Evolutionary conservation across 1,140 invertebrate genomes (phyloP).

Genomic region (Elymnias hypermnestra): DNA sequence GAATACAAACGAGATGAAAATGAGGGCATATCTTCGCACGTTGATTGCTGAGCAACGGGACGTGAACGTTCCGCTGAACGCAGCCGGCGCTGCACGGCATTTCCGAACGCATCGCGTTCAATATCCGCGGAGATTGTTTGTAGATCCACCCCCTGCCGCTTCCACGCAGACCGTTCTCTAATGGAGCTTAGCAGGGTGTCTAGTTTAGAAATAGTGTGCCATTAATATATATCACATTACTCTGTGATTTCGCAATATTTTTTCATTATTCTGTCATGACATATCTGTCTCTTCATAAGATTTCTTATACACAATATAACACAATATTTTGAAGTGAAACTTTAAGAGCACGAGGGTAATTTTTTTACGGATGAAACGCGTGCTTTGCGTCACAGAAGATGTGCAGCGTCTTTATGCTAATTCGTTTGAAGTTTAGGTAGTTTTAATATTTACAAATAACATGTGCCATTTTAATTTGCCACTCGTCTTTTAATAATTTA

Average conservation of each 20-base stretch:
- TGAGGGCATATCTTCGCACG: constrained; percentile 60
- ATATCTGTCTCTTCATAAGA: no score
- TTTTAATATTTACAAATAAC: no score
- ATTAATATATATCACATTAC: constrained; percentile 22
- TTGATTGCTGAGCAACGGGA: constrained; percentile 41
- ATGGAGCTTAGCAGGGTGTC: constrained; percentile 55
- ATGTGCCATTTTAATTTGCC: no score
- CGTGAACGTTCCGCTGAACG: constrained; percentile 46
- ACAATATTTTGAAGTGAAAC: no score
- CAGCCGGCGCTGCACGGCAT: constrained; percentile 53
- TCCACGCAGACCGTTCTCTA: constrained; percentile 30
- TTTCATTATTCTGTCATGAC: neutral
- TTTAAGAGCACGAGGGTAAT: no score
- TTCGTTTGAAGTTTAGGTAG: no score
- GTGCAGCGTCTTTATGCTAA: no score
- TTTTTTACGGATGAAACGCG: no score
- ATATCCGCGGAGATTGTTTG: constrained; percentile 71
- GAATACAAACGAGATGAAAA: constrained; percentile 55
- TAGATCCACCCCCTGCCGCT: constrained; percentile 30
- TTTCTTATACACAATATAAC: no score
- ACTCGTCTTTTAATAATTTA: no score
- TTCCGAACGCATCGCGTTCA: constrained; percentile 70
- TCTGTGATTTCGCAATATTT: neutral
- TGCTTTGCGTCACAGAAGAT: no score
- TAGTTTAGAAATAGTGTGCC: constrained; percentile 53